Percentiles rank a stretch among this genome's conserved stretches.
Conservation (phyloP, 1,140 invertebrate species). For the Drosophila chauvacae region DNA sequence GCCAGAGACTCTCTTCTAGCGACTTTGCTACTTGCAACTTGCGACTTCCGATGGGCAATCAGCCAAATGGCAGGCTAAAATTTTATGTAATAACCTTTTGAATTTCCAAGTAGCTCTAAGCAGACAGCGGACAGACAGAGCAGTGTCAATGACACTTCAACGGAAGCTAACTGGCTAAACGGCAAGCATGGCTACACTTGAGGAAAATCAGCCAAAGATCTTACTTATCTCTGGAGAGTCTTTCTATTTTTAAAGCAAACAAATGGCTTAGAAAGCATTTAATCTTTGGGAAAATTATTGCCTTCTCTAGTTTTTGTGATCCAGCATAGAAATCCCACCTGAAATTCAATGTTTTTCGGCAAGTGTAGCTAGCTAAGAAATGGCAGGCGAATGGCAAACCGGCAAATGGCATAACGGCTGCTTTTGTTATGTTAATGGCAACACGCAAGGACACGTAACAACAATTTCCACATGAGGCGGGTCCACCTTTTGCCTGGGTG, state of each 20-base stretch:
- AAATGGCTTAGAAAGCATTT: too few species aligned
- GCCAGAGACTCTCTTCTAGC: conserved; percentile 17
- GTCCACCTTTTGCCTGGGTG: conserved; percentile 41
- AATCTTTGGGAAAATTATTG: background rate
- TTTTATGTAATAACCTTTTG: conserved; percentile 83
- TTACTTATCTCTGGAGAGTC: background rate
- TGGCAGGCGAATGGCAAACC: background rate
- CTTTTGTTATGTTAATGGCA: conserved; percentile 83
- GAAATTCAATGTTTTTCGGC: background rate
- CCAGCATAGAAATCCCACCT: too few species aligned
- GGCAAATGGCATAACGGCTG: conserved; percentile 31
- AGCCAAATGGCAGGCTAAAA: conserved; percentile 80
- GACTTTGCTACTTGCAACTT: conserved; percentile 17
- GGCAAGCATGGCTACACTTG: conserved; percentile 45
- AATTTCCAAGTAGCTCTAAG: conserved; percentile 74
- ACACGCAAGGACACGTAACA: conserved; percentile 66
- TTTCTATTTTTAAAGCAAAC: too few species aligned
- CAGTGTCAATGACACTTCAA: conserved; percentile 61
- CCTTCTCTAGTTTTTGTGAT: background rate
- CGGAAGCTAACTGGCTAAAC: conserved; percentile 37
- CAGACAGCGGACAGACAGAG: conserved; percentile 36
- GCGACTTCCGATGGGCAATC: conserved; percentile 73
- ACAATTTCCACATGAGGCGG: conserved; percentile 68
- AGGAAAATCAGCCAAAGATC: background rate
- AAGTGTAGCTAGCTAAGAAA: conserved; percentile 18